Conservation (phyloP, 2,797 vertebrate genomes). For the Amazonetta brasiliensis region DNA sequence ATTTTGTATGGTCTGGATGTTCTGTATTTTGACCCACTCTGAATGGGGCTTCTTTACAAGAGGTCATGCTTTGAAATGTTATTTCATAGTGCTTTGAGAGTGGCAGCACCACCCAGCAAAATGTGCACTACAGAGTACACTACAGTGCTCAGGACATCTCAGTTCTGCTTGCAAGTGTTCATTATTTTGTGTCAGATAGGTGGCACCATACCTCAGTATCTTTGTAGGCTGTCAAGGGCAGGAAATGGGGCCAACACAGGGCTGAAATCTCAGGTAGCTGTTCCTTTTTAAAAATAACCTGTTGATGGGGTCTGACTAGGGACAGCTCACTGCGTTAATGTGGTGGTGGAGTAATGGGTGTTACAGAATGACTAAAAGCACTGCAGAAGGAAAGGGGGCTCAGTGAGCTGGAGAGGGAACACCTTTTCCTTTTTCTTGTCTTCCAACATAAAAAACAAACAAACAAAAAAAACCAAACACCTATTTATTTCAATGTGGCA, state of each 20-base stretch:
- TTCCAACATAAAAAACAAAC: neutral
- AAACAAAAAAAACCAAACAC: too few species aligned
- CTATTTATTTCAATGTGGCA: neutral
- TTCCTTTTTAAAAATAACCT: neutral
- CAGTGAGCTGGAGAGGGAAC: neutral
- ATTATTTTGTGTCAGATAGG: neutral
- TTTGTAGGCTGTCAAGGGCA: neutral
- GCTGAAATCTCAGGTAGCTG: neutral
- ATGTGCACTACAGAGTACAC: neutral
- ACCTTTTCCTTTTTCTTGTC: neutral
- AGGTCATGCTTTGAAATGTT: neutral
- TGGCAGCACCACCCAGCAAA: neutral
- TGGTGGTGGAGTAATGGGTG: neutral
- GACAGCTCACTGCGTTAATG: neutral
- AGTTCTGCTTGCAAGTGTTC: neutral
- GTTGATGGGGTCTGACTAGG: fast-evolving
- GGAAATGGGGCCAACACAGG: neutral
- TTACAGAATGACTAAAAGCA: neutral
- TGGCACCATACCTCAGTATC: neutral
- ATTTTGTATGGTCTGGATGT: too few species aligned
- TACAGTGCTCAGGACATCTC: neutral
- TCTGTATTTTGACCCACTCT: neutral
- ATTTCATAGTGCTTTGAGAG: fast-evolving
- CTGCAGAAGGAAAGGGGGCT: neutral
- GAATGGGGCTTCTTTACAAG: neutral